Conservation (phyloP, 2,797 vertebrate genomes). For the Coilia nasus region DNA sequence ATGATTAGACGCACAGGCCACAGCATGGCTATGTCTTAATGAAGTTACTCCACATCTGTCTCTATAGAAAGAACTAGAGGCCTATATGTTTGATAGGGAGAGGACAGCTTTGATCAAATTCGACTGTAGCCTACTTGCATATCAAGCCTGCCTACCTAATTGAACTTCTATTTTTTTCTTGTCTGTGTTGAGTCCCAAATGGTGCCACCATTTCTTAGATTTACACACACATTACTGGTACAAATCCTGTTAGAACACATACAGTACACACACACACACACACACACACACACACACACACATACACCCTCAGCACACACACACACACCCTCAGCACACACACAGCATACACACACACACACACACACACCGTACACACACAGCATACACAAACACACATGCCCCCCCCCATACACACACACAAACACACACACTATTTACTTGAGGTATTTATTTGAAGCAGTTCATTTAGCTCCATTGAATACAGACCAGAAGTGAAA, state of each 20-base stretch:
- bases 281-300: not conserved
- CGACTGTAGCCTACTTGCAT: no score
- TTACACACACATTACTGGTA: no score
- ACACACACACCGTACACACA: no score
- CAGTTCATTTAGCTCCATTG: no score
- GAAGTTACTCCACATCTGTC: slow-evolving; percentile 35
- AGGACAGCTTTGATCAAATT: no score
- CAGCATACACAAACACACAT: not conserved
- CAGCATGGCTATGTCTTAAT: slow-evolving; percentile 35
- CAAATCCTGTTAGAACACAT: not conserved
- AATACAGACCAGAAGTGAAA: no score
- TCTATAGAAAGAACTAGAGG: slow-evolving; percentile 29
- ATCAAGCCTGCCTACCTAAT: no score
- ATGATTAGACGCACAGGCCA: slow-evolving; percentile 41
- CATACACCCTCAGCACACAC: not conserved
- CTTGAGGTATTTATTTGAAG: no score
- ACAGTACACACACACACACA: not conserved
- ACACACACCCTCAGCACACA: not conserved
- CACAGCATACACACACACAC: not conserved
- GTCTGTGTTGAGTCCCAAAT: no score
- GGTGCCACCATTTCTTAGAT: no score
- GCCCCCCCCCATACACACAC: not conserved
- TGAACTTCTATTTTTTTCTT: no score
- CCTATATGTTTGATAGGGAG: slow-evolving; percentile 34
- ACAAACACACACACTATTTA: not conserved